Percentiles rank a stretch among this genome's conserved stretches.
Evolutionary conservation across 1,140 invertebrate species (phyloP).

Genomic region (Argopecten irradians): DNA sequence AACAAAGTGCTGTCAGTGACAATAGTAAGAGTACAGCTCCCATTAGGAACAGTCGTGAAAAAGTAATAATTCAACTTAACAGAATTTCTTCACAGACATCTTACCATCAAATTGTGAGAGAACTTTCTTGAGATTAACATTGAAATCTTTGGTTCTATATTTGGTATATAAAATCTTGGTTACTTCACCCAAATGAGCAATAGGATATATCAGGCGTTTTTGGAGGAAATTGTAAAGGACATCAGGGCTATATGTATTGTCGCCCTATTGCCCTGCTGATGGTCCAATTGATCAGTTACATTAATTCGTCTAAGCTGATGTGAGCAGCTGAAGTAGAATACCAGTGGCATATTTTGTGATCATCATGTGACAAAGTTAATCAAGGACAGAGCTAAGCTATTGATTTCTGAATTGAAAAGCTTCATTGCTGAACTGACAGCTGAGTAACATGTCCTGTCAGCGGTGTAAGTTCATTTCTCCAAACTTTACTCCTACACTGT

Average conservation of each 20-base stretch:
- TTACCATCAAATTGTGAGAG: no score
- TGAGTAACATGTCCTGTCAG: neutral
- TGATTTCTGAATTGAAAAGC: neutral
- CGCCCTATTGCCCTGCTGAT: neutral
- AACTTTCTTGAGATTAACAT: no score
- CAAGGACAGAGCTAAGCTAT: neutral
- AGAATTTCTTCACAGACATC: no score
- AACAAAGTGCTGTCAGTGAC: no score
- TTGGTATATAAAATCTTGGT: neutral
- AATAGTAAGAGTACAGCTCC: no score
- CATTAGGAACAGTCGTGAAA: no score
- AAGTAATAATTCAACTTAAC: no score
- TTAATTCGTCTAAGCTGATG: neutral
- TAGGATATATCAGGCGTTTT: neutral
- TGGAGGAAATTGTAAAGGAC: neutral
- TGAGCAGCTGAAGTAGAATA: neutral
- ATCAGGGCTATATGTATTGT: neutral
- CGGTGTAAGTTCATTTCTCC: neutral
- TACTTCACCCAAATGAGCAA: neutral
- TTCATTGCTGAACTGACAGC: neutral
- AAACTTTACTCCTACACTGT: neutral
- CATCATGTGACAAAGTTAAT: constrained; percentile 3
- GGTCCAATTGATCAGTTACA: neutral
- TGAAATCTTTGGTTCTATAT: no score
- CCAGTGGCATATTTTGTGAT: neutral